Evolutionary conservation across 2,888 invertebrate species (phyloP).

Genomic region (Nudaria mundana): DNA sequence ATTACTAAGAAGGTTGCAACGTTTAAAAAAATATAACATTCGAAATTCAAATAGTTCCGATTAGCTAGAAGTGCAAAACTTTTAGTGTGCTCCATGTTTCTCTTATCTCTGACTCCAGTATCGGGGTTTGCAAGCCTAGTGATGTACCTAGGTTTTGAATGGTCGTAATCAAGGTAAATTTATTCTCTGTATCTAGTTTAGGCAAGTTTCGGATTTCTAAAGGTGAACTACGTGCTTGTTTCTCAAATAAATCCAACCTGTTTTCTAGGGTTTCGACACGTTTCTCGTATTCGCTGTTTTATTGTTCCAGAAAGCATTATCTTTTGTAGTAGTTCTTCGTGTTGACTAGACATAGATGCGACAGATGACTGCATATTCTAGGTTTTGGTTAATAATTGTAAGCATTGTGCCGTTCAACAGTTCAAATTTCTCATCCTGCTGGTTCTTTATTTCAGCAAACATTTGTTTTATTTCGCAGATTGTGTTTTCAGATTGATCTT

Average conservation of each 20-base stretch:
- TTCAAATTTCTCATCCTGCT: too few species aligned
- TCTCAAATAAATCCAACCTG: neutral
- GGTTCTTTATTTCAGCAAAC: neutral
- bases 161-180: neutral
- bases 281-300: neutral
- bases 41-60: too few species aligned
- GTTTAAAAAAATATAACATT: too few species aligned
- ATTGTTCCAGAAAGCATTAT: neutral
- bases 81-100: too few species aligned
- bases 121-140: too few species aligned
- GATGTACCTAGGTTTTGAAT: too few species aligned
- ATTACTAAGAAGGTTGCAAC: too few species aligned
- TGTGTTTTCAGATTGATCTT: neutral
- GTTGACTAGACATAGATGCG: neutral
- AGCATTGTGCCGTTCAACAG: neutral
- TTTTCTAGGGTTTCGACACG: neutral
- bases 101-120: too few species aligned
- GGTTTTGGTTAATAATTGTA: neutral
- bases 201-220: slow-evolving; percentile 1
- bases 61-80: too few species aligned
- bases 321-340: neutral
- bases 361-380: neutral
- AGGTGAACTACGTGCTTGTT: neutral
- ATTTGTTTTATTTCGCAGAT: neutral
- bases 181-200: neutral